Percentiles rank a stretch among this genome's conserved stretches.
Conservation (phyloP, 2,113 vertebrate species). For the Prinia subflava region DNA sequence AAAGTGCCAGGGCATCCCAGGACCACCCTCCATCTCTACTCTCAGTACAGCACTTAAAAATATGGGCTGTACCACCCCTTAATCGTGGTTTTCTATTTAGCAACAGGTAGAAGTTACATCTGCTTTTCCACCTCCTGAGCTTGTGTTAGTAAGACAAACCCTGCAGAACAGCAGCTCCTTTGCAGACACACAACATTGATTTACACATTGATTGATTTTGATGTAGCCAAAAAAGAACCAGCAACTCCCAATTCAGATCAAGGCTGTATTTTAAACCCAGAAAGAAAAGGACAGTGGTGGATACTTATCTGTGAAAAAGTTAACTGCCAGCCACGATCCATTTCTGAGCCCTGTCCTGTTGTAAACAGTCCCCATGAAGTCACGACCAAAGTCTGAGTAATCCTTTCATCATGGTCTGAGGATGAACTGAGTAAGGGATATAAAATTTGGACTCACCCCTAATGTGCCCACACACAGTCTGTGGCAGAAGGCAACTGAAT, state of each 20-base stretch:
- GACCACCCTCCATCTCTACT: not conserved
- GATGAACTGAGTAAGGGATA: constrained; percentile 15
- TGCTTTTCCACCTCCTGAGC: not conserved
- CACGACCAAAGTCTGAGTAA: constrained; percentile 30
- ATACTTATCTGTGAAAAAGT: not conserved
- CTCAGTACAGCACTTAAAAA: not conserved
- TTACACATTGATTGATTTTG: not conserved
- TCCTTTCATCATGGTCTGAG: constrained; percentile 36
- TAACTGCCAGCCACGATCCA: not conserved
- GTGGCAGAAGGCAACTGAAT: not conserved
- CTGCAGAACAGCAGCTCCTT: not conserved
- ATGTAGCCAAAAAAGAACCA: not conserved
- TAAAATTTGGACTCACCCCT: constrained; percentile 5
- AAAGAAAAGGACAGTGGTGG: not conserved
- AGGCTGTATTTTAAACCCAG: not conserved
- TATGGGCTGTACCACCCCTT: not conserved
- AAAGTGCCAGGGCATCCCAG: not conserved
- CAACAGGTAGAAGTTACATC: not conserved
- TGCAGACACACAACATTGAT: not conserved
- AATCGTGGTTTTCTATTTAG: not conserved
- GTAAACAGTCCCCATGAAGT: constrained; percentile 9
- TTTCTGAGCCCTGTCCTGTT: not conserved
- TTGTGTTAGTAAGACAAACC: not conserved
- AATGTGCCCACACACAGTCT: not conserved
- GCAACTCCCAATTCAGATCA: not conserved